These are phyloP conservation scores for Clistopyga incitator DNA, from an alignment of 2,888 invertebrate species.

Conservation along the genomic window DNA sequence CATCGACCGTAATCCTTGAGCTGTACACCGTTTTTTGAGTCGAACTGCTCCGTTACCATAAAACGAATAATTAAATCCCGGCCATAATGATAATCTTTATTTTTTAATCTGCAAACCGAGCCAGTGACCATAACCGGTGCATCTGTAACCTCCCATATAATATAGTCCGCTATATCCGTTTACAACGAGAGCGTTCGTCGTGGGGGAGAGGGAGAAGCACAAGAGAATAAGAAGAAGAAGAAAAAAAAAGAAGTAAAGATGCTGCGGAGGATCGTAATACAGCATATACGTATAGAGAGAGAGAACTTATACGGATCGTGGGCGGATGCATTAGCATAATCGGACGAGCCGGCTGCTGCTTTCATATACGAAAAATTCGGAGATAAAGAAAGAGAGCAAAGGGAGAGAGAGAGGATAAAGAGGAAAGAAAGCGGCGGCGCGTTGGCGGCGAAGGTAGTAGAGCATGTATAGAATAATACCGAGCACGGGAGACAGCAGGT, in stretches of 20 bases:
- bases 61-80: background rate
- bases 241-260: constrained; percentile 11
- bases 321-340: constrained; percentile 70
- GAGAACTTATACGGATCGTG: constrained; percentile 63
- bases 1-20: too few relatives aligned
- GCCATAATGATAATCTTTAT: background rate
- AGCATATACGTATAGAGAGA: constrained; percentile 45
- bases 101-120: background rate
- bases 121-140: constrained; percentile 11
- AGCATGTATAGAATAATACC: constrained; percentile 16
- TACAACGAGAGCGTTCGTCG: constrained; percentile 2
- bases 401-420: constrained; percentile 15
- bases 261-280: constrained; percentile 37
- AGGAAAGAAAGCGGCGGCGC: constrained; percentile 17
- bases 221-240: background rate
- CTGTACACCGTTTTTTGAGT: background rate
- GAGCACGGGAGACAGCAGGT: constrained; percentile 33
- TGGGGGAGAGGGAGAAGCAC: too few relatives aligned
- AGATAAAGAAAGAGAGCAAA: constrained; percentile 44
- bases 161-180: constrained; percentile 11
- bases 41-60: background rate
- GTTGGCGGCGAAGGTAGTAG: constrained; percentile 14
- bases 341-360: constrained; percentile 61
- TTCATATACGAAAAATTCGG: constrained; percentile 60
- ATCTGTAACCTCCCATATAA: background rate